Evolutionary conservation across 2,797 vertebrate genomes (phyloP).

Genomic region (Protosalanx chinensis): DNA sequence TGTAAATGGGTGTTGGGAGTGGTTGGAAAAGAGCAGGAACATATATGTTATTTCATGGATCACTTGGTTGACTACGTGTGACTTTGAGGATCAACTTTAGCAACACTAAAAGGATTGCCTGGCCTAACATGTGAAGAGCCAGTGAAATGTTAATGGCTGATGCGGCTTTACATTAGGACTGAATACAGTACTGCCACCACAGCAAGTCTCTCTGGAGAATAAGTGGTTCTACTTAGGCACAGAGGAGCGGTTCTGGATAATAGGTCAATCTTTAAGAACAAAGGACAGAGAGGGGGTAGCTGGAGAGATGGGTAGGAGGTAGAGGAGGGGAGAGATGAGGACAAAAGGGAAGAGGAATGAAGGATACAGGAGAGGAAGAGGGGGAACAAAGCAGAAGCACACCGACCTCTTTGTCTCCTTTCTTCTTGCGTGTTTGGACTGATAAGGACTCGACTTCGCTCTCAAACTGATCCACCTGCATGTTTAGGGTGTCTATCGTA

Average conservation of each 20-base stretch:
- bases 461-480: constrained; percentile 95
- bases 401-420: constrained; percentile 91
- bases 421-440: constrained; percentile 88
- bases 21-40: not conserved
- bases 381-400: constrained; percentile 7
- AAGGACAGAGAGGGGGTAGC: not conserved
- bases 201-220: no score
- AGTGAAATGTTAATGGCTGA: no score
- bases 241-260: not conserved
- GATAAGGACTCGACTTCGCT: constrained; percentile 91
- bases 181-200: no score
- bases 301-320: not conserved
- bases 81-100: not conserved
- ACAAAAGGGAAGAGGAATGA: not conserved
- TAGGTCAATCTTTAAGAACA: not conserved
- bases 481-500: constrained; percentile 88
- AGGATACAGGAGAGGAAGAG: not conserved
- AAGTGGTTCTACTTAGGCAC: no score
- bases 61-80: constrained; percentile 1
- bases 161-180: no score
- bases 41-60: not conserved
- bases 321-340: not conserved
- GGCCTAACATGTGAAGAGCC: no score
- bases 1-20: not conserved
- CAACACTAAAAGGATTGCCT: no score